phyloP scores from a whole-genome alignment of 2,113 vertebrate genomes.

The Pterophyllum scalare region DNA sequence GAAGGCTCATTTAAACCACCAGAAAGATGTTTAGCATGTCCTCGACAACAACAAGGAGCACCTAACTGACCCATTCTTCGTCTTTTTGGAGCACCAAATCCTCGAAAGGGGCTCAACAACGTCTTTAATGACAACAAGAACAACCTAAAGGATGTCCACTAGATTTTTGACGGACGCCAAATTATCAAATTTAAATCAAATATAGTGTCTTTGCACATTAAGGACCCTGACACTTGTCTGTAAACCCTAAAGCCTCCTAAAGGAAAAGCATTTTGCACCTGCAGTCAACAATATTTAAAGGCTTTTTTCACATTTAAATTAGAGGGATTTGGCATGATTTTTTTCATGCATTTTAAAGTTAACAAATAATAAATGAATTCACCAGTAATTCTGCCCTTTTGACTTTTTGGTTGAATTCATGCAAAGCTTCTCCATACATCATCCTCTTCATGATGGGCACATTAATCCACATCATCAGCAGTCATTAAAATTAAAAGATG shows the following conservation, averaged over 20 bases:
- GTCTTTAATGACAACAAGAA: not conserved
- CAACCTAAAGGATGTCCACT: not conserved
- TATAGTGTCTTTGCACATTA: not conserved
- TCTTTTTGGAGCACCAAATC: not conserved
- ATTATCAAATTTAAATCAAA: not conserved
- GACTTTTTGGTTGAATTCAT: slow-evolving; percentile 9
- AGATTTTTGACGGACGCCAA: not conserved
- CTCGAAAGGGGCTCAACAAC: not conserved
- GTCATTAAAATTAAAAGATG: slow-evolving; percentile 22
- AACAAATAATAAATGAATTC: not conserved
- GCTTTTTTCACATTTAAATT: not conserved
- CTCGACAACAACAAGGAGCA: not conserved
- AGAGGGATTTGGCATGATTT: not conserved
- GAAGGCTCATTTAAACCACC: not conserved
- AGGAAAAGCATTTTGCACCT: not conserved
- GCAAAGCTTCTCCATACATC: not conserved
- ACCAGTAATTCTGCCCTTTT: not conserved
- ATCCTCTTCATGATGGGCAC: not conserved
- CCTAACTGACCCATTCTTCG: not conserved
- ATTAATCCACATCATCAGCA: slow-evolving; percentile 20
- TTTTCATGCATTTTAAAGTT: not conserved
- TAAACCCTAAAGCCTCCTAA: not conserved
- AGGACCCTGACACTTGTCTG: not conserved
- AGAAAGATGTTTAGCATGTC: not conserved
- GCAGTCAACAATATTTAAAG: not conserved